A percentile compares a stretch with the other conserved stretches of the same genome.
Evolutionary conservation across 1,140 invertebrate genomes (phyloP).

Genomic region (Amphibalanus amphitrite): DNA sequence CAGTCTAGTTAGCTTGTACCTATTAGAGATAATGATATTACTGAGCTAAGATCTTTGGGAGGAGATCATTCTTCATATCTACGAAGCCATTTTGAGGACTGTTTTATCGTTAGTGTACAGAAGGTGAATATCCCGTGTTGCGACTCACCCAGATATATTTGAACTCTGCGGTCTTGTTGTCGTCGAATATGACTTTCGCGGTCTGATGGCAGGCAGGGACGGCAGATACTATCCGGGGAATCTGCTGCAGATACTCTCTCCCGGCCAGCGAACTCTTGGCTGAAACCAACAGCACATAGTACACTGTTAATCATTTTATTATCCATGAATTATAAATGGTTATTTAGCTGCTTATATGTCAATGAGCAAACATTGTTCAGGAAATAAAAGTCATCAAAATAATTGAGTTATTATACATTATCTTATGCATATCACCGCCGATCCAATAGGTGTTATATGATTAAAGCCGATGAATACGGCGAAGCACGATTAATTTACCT

Average conservation of each 20-base stretch:
- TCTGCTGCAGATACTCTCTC: neutral
- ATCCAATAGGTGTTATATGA: neutral
- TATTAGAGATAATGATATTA: too few relatives aligned
- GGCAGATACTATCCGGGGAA: slow-evolving; percentile 16
- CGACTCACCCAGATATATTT: slow-evolving; percentile 25
- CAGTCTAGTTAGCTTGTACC: too few relatives aligned
- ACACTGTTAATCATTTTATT: too few relatives aligned
- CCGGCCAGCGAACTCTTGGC: neutral
- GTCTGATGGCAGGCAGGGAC: slow-evolving; percentile 18
- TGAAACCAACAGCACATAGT: neutral
- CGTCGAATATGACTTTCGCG: slow-evolving; percentile 29
- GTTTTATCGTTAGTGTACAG: too few relatives aligned
- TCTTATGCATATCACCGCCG: neutral
- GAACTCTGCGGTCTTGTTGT: slow-evolving; percentile 23
- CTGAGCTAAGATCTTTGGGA: too few relatives aligned
- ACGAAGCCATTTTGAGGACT: too few relatives aligned
- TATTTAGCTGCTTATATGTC: too few relatives aligned
- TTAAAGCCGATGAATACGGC: neutral
- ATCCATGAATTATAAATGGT: too few relatives aligned
- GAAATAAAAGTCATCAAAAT: neutral
- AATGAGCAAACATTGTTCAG: too few relatives aligned
- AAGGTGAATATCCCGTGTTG: too few relatives aligned
- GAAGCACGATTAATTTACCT: too few relatives aligned
- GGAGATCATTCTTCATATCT: too few relatives aligned
- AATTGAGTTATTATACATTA: neutral